A percentile compares a stretch with the other conserved stretches of the same genome.
Evolutionary conservation across 2,888 invertebrate genomes (phyloP).

Genomic region (Dendrolimus pini): DNA sequence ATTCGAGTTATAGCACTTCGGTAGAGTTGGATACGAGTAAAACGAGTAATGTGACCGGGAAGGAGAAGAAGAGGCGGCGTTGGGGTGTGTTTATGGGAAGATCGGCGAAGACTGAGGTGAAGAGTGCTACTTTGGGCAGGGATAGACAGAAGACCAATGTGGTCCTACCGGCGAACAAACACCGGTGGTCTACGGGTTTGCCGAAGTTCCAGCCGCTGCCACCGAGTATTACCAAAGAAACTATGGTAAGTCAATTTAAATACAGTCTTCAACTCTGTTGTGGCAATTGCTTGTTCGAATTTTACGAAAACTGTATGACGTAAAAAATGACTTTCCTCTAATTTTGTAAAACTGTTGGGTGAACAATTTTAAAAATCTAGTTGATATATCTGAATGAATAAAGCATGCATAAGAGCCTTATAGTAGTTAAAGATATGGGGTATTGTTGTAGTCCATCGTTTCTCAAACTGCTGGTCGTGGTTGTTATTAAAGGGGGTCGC

Average conservation of each 20-base stretch:
- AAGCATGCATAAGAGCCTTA: too few relatives aligned
- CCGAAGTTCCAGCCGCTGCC: slow-evolving; percentile 83
- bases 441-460: too few relatives aligned
- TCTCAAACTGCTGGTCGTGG: too few relatives aligned
- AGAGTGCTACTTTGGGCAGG: slow-evolving; percentile 83
- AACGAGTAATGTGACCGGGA: slow-evolving; percentile 43
- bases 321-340: neutral
- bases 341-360: neutral
- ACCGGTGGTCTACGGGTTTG: slow-evolving; percentile 84
- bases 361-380: too few relatives aligned
- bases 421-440: too few relatives aligned
- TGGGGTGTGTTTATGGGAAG: slow-evolving; percentile 84
- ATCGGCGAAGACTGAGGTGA: slow-evolving; percentile 74
- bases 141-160: slow-evolving; percentile 75
- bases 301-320: neutral
- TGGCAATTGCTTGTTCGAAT: neutral
- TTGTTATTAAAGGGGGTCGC: too few relatives aligned
- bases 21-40: slow-evolving; percentile 37
- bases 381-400: too few relatives aligned
- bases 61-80: slow-evolving; percentile 79
- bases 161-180: slow-evolving; percentile 68
- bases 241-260: slow-evolving; percentile 76
- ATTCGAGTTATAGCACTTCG: slow-evolving; percentile 47
- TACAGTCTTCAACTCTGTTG: too few relatives aligned
- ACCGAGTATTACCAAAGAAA: slow-evolving; percentile 86